Conservation (phyloP, 2,797 vertebrate genomes). For the Cephalopachus bancanus region DNA sequence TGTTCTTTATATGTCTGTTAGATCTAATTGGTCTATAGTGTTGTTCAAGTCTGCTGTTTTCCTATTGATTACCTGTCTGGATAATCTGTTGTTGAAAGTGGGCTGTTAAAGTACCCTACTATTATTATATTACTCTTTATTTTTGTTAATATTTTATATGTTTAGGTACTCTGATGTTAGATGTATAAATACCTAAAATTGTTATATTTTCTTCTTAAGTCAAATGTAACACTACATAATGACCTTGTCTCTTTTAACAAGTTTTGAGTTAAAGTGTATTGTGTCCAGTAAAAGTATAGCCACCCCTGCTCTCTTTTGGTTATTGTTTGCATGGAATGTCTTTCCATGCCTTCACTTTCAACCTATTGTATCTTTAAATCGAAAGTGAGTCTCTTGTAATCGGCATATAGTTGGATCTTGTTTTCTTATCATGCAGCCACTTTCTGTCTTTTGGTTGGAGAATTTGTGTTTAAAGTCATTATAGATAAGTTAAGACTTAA, state of each 20-base stretch:
- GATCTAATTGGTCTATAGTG: neutral
- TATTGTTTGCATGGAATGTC: neutral
- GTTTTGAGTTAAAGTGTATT: neutral
- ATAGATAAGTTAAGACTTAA: neutral
- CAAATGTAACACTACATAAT: neutral
- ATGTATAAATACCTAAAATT: neutral
- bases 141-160: neutral
- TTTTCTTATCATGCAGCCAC: neutral
- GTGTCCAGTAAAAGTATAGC: neutral
- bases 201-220: neutral
- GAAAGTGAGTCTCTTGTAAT: neutral
- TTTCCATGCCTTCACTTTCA: neutral
- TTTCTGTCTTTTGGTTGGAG: neutral
- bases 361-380: neutral
- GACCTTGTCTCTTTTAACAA: neutral
- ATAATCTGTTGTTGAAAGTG: neutral
- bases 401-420: neutral
- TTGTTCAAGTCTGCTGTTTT: neutral
- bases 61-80: neutral
- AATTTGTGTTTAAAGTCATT: neutral
- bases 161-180: neutral
- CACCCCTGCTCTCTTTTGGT: neutral
- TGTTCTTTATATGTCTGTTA: neutral
- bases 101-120: neutral
- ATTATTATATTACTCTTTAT: neutral